Percentiles rank a stretch among this genome's conserved stretches.
These are phyloP conservation scores for Stichodactyla helianthus DNA, from an alignment of 64 coral and sea anemone genomes.

Conservation along the genomic window DNA sequence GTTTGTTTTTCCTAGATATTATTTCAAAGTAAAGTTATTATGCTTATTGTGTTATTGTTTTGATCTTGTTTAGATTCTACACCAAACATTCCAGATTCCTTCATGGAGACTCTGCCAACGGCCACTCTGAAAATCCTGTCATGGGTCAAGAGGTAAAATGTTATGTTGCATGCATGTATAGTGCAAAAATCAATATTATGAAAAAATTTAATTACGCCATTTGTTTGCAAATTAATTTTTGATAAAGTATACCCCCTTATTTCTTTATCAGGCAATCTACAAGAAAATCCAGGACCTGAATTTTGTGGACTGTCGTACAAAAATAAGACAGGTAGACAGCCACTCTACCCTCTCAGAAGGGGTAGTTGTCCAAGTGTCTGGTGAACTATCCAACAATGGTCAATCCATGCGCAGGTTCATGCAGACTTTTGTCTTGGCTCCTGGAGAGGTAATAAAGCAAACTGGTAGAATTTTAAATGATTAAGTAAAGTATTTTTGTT, in stretches of 20 bases:
- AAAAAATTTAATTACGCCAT: too few species aligned
- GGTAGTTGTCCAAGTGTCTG: constrained; percentile 97
- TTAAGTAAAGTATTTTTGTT: too few species aligned
- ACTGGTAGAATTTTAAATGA: neutral
- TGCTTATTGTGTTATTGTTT: neutral
- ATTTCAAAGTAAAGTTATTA: too few species aligned
- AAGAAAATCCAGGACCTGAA: constrained; percentile 85
- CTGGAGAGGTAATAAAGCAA: constrained; percentile 64
- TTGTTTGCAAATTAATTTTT: too few species aligned
- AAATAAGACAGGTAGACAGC: constrained; percentile 95
- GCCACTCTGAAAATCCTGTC: constrained; percentile 41
- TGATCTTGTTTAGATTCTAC: constrained; percentile 54
- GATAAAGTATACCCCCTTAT: neutral
- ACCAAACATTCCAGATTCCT: constrained; percentile 71
- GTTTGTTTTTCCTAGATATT: too few species aligned
- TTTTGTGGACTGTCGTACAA: constrained; percentile 90
- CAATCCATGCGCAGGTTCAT: constrained; percentile 90
- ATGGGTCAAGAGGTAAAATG: constrained; percentile 70
- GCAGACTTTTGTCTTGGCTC: constrained; percentile 97
- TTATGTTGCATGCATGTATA: too few species aligned
- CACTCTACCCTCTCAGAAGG: constrained; percentile 85
- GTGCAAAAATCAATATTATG: too few species aligned
- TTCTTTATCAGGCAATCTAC: constrained; percentile 67
- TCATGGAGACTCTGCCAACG: constrained; percentile 70
- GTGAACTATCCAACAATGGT: constrained; percentile 96